A percentile compares a stretch with the other conserved stretches of the same genome.
These are phyloP conservation scores for Cephus pygmeus DNA, from an alignment of 2,888 invertebrate species.

Conservation along the genomic window DNA sequence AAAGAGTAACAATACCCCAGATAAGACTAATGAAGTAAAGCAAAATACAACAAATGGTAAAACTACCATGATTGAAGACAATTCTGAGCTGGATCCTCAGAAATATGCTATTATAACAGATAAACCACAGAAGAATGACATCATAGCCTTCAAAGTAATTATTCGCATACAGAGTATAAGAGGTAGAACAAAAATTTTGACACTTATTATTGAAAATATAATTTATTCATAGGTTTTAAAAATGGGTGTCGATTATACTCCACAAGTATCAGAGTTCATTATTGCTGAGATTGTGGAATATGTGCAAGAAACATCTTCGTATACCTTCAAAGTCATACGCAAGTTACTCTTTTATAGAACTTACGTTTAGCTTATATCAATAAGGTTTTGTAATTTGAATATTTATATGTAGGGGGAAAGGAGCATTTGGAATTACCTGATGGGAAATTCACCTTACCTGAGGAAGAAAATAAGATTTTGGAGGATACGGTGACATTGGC, in stretches of 20 bases:
- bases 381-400: neutral
- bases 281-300: conserved; percentile 50
- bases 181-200: neutral
- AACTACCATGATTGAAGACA: neutral
- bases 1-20: neutral
- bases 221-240: conserved; percentile 55
- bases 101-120: conserved; percentile 16
- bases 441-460: conserved; percentile 59
- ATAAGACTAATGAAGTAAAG: neutral
- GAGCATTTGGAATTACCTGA: conserved; percentile 53
- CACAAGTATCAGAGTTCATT: conserved; percentile 61
- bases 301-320: conserved; percentile 29
- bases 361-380: neutral
- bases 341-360: conserved; percentile 21
- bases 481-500: conserved; percentile 26
- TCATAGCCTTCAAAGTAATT: conserved; percentile 45
- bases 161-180: neutral
- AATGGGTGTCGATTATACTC: conserved; percentile 61
- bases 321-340: conserved; percentile 48
- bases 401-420: conserved; percentile 50
- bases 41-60: neutral
- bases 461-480: conserved; percentile 32
- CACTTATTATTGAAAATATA: neutral
- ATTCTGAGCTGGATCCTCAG: conserved; percentile 16
- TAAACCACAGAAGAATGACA: conserved; percentile 30